These are phyloP conservation scores for Ailuropoda melanoleuca DNA, from an alignment of 2,113 vertebrate species.

Conservation along the genomic window DNA sequence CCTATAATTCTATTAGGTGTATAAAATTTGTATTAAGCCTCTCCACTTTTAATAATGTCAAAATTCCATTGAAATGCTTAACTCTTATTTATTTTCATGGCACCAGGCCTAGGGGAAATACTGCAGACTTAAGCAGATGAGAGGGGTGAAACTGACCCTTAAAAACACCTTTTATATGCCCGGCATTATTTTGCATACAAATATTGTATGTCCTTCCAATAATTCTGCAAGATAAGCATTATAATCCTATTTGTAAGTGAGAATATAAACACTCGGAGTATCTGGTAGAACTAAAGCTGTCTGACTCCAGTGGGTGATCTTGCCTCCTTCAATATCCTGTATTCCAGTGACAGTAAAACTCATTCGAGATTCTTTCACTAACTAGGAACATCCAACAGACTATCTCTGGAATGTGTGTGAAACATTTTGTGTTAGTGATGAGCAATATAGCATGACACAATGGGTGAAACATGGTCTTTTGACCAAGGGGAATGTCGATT, in stretches of 20 bases:
- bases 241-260: background rate
- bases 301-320: background rate
- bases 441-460: background rate
- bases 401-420: background rate
- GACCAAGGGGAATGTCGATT: background rate
- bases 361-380: background rate
- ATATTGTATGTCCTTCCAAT: background rate
- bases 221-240: background rate
- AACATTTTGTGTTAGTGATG: background rate
- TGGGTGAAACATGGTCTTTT: background rate
- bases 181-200: background rate
- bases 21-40: background rate
- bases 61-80: slow-evolving; percentile 8
- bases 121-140: background rate
- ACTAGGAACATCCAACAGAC: background rate
- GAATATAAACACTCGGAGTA: background rate
- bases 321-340: background rate
- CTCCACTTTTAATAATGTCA: slow-evolving; percentile 3
- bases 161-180: background rate
- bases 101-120: background rate
- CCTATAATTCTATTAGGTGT: background rate
- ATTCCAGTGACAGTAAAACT: background rate
- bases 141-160: background rate
- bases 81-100: background rate
- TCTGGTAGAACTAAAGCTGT: background rate